Percentiles rank a stretch among this genome's conserved stretches.
Conservation (phyloP, 2,113 vertebrate genomes). For the Lutjanus erythropterus region DNA sequence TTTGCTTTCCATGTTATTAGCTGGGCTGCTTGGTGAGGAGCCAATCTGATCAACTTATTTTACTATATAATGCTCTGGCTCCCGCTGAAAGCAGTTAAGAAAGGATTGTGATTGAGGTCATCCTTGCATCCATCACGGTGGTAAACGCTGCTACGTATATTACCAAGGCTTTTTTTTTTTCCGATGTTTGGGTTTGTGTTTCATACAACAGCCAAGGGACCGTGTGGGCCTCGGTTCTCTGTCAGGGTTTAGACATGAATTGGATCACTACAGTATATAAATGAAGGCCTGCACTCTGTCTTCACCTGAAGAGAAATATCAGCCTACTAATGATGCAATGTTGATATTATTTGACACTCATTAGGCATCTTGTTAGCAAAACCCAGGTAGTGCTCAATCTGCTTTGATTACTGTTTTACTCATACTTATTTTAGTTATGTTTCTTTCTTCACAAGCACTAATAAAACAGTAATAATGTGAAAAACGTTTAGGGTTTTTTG, state of each 20-base stretch:
- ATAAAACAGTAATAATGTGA: constrained; percentile 37
- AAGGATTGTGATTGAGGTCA: constrained; percentile 91
- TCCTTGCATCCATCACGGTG: constrained; percentile 88
- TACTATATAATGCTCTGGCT: constrained; percentile 79
- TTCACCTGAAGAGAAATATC: constrained; percentile 19
- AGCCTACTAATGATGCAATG: background rate
- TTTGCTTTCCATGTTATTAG: constrained; percentile 90
- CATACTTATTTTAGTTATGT: constrained; percentile 1
- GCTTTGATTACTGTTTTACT: constrained; percentile 1
- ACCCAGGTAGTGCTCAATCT: background rate
- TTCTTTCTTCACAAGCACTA: constrained; percentile 28
- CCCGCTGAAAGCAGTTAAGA: constrained; percentile 85
- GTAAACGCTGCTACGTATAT: constrained; percentile 87
- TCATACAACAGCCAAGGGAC: constrained; percentile 58
- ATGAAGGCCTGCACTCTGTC: background rate
- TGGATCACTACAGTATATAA: background rate
- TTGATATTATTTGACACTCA: background rate
- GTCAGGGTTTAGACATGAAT: constrained; percentile 31
- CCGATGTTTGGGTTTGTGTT: constrained; percentile 78
- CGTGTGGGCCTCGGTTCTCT: background rate
- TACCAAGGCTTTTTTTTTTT: constrained; percentile 84
- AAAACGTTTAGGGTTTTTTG: constrained; percentile 20
- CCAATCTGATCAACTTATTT: constrained; percentile 90
- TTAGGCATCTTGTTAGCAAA: background rate
- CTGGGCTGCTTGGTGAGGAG: constrained; percentile 82